Percentiles rank a stretch among this genome's conserved stretches.
Conservation (phyloP, 2,113 vertebrate species). For the Typhlomys cinereus region DNA sequence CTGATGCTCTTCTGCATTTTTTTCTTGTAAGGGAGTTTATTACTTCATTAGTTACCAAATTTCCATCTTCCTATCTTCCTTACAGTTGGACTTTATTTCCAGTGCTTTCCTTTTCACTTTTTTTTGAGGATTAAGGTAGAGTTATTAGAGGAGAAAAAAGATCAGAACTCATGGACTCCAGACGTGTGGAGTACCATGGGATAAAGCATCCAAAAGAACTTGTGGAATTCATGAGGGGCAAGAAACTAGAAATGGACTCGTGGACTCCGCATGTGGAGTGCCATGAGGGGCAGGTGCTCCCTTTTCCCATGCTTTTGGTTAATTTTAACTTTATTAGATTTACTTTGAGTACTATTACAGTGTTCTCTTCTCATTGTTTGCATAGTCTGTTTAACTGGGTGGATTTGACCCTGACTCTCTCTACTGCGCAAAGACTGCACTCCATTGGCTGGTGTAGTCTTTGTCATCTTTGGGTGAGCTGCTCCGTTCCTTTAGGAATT, state of each 20-base stretch:
- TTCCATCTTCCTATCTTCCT: constrained; percentile 61
- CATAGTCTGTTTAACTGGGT: constrained; percentile 74
- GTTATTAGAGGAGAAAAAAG: too few species aligned
- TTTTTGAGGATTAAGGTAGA: too few species aligned
- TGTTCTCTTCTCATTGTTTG: constrained; percentile 67
- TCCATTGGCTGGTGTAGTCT: constrained; percentile 83
- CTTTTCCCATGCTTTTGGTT: constrained; percentile 77
- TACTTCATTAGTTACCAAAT: constrained; percentile 60
- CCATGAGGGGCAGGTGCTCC: too few species aligned
- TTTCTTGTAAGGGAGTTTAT: constrained; percentile 78
- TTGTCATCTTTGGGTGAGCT: constrained; percentile 83
- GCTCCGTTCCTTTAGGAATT: constrained; percentile 76
- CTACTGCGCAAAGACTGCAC: constrained; percentile 81
- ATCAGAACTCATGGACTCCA: too few species aligned
- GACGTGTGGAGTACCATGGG: too few species aligned
- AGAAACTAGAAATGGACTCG: too few species aligned
- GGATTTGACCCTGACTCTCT: constrained; percentile 77
- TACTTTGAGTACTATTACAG: constrained; percentile 70
- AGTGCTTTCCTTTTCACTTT: constrained; percentile 78
- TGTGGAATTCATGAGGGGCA: too few species aligned
- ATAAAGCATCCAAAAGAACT: too few species aligned
- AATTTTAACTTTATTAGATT: constrained; percentile 69
- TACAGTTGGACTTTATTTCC: constrained; percentile 69
- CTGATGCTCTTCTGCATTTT: constrained; percentile 76
- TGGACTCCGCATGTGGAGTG: too few species aligned